Evolutionary conservation across 1,140 invertebrate genomes (phyloP).

Genomic region (Drosophila kikkawai): DNA sequence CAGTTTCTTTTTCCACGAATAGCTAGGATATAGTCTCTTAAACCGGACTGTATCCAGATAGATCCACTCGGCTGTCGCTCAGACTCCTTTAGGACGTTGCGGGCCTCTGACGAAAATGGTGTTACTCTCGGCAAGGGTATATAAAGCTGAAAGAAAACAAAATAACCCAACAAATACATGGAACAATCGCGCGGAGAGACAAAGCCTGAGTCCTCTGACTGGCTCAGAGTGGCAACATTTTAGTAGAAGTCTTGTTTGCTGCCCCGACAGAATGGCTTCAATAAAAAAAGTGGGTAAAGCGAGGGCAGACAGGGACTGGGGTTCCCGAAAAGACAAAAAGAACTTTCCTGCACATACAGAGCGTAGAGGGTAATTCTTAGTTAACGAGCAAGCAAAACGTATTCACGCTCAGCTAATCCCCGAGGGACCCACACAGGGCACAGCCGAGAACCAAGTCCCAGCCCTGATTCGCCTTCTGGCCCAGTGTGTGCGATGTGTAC

Average conservation of each 20-base stretch:
- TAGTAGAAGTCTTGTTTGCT: slow-evolving; percentile 21
- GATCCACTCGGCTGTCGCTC: background rate
- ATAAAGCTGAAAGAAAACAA: background rate
- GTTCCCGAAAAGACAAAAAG: slow-evolving; percentile 24
- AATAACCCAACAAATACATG: background rate
- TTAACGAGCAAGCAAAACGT: slow-evolving; percentile 78
- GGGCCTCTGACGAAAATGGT: background rate
- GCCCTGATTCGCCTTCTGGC: slow-evolving; percentile 30
- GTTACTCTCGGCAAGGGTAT: background rate
- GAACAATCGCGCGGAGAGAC: background rate
- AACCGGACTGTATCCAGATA: background rate
- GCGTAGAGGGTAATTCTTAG: slow-evolving; percentile 72
- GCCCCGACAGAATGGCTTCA: slow-evolving; percentile 47
- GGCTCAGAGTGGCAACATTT: slow-evolving; percentile 24
- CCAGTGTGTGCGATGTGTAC: slow-evolving; percentile 43
- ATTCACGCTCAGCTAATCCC: slow-evolving; percentile 75
- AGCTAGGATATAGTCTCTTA: too few species aligned
- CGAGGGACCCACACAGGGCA: slow-evolving; percentile 40
- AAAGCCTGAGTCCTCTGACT: background rate
- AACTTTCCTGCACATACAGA: slow-evolving; percentile 13
- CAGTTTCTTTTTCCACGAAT: too few species aligned
- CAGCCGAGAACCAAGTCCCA: background rate
- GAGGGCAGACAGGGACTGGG: slow-evolving; percentile 41
- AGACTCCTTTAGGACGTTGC: background rate
- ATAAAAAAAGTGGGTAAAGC: slow-evolving; percentile 64